Conservation (phyloP, 2,113 vertebrate species). For the Nyctereutes procyonoides region DNA sequence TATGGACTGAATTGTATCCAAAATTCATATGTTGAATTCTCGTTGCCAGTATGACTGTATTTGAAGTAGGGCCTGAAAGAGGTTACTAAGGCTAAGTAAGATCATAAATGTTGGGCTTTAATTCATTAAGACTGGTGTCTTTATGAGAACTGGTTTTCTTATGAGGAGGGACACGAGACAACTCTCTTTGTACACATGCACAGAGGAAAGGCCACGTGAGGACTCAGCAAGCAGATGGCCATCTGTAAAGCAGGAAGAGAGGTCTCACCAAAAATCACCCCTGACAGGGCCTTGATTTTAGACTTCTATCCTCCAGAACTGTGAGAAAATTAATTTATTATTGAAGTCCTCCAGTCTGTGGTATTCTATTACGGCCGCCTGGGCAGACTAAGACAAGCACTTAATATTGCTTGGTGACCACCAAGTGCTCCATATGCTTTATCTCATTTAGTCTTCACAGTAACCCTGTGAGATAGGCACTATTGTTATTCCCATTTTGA, state of each 20-base stretch:
- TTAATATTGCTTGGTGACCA: neutral
- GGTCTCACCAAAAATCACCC: neutral
- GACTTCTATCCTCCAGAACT: neutral
- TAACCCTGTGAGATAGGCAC: neutral
- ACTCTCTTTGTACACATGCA: neutral
- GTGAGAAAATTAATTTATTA: neutral
- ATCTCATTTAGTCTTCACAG: constrained; percentile 13
- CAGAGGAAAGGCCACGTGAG: neutral
- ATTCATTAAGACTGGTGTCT: neutral
- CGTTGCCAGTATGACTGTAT: neutral
- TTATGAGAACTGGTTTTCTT: neutral
- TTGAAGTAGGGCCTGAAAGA: neutral
- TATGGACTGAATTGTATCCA: neutral
- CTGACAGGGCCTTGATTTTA: neutral
- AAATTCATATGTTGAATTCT: neutral
- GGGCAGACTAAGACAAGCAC: neutral
- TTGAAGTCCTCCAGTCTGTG: neutral
- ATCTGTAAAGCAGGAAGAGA: neutral
- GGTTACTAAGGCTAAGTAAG: neutral
- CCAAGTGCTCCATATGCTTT: neutral
- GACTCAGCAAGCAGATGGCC: neutral
- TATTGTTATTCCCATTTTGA: neutral
- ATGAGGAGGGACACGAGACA: neutral
- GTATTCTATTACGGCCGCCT: neutral
- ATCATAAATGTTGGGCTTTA: neutral